These are phyloP conservation scores for Dynastes maya DNA, from an alignment of 2,888 invertebrate genomes.

Conservation along the genomic window DNA sequence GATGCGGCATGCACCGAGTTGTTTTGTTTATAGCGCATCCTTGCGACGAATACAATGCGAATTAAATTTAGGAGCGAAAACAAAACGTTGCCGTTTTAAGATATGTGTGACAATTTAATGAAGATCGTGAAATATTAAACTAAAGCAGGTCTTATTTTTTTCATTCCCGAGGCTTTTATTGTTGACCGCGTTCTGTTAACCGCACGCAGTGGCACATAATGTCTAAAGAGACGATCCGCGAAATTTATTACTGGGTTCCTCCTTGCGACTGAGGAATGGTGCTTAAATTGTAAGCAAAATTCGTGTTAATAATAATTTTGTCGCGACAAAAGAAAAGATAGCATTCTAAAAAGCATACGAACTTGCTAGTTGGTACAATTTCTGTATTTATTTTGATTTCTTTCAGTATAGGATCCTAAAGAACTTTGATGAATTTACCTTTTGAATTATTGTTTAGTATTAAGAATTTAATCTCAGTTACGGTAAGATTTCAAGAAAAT, in stretches of 20 bases:
- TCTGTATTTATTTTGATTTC: no score
- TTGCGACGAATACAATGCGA: conserved; percentile 29
- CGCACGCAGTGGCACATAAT: background rate
- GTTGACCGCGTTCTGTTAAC: background rate
- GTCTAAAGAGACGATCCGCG: background rate
- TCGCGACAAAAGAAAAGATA: no score
- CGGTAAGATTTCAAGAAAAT: no score
- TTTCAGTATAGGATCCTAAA: no score
- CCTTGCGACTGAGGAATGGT: no score
- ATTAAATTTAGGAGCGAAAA: conserved; percentile 36
- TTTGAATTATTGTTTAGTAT: no score
- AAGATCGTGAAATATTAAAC: conserved; percentile 11
- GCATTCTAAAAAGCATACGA: no score
- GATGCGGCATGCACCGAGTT: conserved; percentile 2
- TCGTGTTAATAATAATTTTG: no score
- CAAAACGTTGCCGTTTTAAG: conserved; percentile 20
- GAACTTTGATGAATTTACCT: no score
- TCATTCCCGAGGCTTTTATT: background rate
- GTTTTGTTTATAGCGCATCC: conserved; percentile 24
- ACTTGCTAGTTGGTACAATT: no score
- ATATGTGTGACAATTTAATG: conserved; percentile 37
- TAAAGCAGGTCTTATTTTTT: background rate
- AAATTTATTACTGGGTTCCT: background rate
- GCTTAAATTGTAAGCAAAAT: no score
- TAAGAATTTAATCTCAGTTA: no score